A percentile compares a stretch with the other conserved stretches of the same genome.
These are phyloP conservation scores for Helicoverpa armigera DNA, from an alignment of 1,140 invertebrate species.

Conservation along the genomic window DNA sequence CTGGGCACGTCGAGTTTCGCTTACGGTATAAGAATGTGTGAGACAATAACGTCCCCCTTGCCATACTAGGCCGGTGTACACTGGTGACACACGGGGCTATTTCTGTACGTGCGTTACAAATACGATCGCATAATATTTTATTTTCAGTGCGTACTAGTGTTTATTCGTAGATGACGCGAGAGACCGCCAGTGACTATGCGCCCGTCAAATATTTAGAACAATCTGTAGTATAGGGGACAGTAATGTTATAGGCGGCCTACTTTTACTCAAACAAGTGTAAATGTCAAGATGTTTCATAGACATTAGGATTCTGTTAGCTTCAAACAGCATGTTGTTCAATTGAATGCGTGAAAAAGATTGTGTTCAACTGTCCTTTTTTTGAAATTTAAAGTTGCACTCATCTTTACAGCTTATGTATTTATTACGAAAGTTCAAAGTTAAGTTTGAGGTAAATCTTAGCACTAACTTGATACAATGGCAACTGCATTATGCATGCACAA, in stretches of 20 bases:
- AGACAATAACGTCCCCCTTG: conserved; percentile 28
- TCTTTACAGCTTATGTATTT: conserved; percentile 7
- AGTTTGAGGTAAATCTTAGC: conserved; percentile 15
- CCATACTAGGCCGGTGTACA: conserved; percentile 49
- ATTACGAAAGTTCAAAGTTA: background rate
- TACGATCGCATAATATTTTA: conserved; percentile 82
- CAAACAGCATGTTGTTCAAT: background rate
- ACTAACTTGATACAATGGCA: conserved; percentile 6
- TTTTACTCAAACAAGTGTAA: conserved; percentile 11
- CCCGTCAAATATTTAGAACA: conserved; percentile 73
- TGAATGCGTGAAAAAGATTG: no score
- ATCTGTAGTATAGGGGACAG: conserved; percentile 59
- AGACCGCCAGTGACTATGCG: conserved; percentile 64
- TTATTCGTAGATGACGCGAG: conserved; percentile 80
- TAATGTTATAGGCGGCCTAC: conserved; percentile 7
- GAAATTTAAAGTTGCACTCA: background rate
- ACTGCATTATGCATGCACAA: conserved; percentile 12
- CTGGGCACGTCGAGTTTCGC: background rate
- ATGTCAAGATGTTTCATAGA: background rate
- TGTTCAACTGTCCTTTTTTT: background rate
- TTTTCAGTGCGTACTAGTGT: conserved; percentile 82
- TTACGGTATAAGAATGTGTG: background rate
- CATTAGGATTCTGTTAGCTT: background rate
- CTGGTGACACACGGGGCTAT: conserved; percentile 69
- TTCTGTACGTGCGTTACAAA: conserved; percentile 72